Percentiles rank a stretch among this genome's conserved stretches.
These are phyloP conservation scores for Tiliacea aurago DNA, from an alignment of 2,888 invertebrate genomes.

Conservation along the genomic window DNA sequence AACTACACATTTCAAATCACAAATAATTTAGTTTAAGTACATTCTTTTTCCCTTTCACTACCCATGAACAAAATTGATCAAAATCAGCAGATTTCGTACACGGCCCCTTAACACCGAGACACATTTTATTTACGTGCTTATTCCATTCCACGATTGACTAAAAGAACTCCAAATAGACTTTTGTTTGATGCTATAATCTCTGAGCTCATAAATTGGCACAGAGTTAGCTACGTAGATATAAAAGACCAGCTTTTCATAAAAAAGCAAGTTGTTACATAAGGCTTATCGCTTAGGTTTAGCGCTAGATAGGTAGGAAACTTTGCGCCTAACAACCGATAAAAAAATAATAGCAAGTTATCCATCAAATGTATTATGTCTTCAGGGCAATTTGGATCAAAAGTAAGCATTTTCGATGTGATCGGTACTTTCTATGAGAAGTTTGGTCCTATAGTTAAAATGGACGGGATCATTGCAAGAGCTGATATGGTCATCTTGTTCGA, in stretches of 20 bases:
- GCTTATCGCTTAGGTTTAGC: too few relatives aligned
- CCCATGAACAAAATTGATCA: too few relatives aligned
- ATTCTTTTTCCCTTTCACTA: too few relatives aligned
- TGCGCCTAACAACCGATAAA: not conserved
- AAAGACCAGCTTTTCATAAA: too few relatives aligned
- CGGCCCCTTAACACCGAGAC: too few relatives aligned
- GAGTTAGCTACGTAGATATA: too few relatives aligned
- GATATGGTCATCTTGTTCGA: slow-evolving; percentile 80
- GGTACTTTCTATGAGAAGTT: slow-evolving; percentile 74
- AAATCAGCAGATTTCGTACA: too few relatives aligned
- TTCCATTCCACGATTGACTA: not conserved
- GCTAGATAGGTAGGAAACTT: too few relatives aligned
- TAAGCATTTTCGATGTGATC: slow-evolving; percentile 74
- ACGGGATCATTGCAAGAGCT: slow-evolving; percentile 77
- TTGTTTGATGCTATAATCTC: not conserved
- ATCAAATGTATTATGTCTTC: slow-evolving; percentile 45
- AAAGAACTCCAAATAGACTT: not conserved
- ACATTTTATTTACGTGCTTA: not conserved
- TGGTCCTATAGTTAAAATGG: slow-evolving; percentile 81
- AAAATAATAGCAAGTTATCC: not conserved
- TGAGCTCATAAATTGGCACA: too few relatives aligned
- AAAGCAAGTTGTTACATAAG: too few relatives aligned
- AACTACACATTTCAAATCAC: too few relatives aligned
- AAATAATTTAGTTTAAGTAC: too few relatives aligned
- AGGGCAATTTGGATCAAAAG: slow-evolving; percentile 79